Evolutionary conservation across 2,888 invertebrate species (phyloP).

Genomic region (Mimumesa dahlbomi): DNA sequence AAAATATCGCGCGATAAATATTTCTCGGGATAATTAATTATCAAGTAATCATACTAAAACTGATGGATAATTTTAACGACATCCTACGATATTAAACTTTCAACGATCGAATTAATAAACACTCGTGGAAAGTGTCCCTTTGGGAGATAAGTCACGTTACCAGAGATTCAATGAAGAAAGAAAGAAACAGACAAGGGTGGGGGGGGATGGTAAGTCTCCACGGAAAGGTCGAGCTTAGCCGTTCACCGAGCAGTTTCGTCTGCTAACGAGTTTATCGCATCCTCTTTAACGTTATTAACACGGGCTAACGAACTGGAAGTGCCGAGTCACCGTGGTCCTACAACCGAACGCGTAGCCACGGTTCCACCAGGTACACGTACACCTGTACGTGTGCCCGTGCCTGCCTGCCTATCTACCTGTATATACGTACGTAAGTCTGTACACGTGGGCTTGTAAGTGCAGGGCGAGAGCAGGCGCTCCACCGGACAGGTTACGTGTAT

Average conservation of each 20-base stretch:
- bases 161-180: not conserved
- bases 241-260: conserved; percentile 50
- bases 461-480: conserved; percentile 57
- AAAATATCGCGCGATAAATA: too few relatives aligned
- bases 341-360: conserved; percentile 50
- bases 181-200: too few relatives aligned
- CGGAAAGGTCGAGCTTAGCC: conserved; percentile 50
- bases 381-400: conserved; percentile 37
- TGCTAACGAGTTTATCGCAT: conserved; percentile 73
- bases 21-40: too few relatives aligned
- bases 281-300: conserved; percentile 76
- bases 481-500: conserved; percentile 68
- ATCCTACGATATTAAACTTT: too few relatives aligned
- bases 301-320: conserved; percentile 73
- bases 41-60: too few relatives aligned
- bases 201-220: conserved; percentile 3
- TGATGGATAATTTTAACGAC: too few relatives aligned
- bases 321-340: conserved; percentile 71
- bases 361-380: conserved; percentile 52
- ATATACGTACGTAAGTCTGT: conserved; percentile 29
- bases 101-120: too few relatives aligned
- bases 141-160: too few relatives aligned
- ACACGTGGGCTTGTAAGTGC: conserved; percentile 57
- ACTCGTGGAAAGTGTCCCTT: too few relatives aligned
- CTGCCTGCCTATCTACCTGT: conserved; percentile 10